Conservation (phyloP, 2,888 invertebrate species). For the Leptinotarsa haldemani region DNA sequence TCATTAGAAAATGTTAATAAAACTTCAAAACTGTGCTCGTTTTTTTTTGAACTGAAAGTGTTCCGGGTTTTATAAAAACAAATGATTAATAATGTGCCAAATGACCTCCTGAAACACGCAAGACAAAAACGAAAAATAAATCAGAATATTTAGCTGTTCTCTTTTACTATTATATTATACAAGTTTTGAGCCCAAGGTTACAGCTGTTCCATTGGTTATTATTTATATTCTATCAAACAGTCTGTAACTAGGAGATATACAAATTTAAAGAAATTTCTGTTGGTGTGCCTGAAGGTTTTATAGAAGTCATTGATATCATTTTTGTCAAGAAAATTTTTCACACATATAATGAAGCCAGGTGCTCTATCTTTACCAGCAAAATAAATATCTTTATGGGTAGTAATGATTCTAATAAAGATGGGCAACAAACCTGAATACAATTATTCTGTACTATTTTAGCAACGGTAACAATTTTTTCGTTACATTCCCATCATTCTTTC, state of each 20-base stretch:
- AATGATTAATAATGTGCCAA: background rate
- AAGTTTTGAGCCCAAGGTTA: background rate
- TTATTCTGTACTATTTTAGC: no score
- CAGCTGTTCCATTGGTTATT: background rate
- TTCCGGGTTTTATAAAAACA: background rate
- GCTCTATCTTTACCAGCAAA: no score
- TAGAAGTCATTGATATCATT: no score
- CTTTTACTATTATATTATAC: background rate
- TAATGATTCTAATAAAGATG: no score
- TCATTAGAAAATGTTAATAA: no score
- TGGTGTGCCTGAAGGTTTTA: background rate
- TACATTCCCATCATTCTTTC: no score
- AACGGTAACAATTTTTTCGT: no score
- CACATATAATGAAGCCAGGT: no score
- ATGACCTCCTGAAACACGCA: background rate
- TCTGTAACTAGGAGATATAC: background rate
- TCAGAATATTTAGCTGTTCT: slow-evolving; percentile 2
- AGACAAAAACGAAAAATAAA: background rate
- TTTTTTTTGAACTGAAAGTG: background rate
- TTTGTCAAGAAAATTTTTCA: no score
- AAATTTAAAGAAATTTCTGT: background rate
- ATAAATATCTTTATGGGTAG: no score
- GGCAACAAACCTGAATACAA: no score
- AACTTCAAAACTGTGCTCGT: no score
- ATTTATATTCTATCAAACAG: background rate